Conservation (phyloP, 2,113 vertebrate genomes). For the Apodemus speciosus region DNA sequence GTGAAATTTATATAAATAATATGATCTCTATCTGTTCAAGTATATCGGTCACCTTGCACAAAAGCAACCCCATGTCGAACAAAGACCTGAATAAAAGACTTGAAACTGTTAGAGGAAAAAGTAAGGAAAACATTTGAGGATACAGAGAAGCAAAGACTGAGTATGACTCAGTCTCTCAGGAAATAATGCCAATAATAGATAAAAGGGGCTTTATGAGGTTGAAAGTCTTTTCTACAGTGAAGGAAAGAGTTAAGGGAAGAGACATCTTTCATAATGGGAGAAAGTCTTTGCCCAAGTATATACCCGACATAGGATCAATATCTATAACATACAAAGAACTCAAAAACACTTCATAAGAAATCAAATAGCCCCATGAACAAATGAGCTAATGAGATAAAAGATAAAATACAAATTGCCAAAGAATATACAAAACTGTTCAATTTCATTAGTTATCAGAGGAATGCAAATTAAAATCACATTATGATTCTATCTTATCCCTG, state of each 20-base stretch:
- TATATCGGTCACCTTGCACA: not conserved
- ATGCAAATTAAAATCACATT: not conserved
- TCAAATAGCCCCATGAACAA: not conserved
- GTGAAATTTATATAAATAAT: not conserved
- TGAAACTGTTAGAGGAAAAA: not conserved
- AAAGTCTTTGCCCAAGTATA: not conserved
- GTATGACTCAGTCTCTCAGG: not conserved
- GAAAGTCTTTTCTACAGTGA: not conserved
- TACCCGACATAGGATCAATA: not conserved
- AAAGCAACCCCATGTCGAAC: not conserved
- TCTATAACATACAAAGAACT: not conserved
- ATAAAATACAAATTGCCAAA: not conserved
- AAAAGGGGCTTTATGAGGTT: not conserved
- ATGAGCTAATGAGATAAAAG: not conserved
- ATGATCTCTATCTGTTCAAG: not conserved
- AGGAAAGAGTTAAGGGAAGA: not conserved
- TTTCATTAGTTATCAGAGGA: not conserved
- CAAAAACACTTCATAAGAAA: not conserved
- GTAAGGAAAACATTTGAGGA: not conserved
- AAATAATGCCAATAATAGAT: not conserved
- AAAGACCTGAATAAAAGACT: not conserved
- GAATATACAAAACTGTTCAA: not conserved
- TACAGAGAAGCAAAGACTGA: not conserved
- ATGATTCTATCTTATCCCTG: not conserved
- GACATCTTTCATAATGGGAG: not conserved